phyloP scores from a whole-genome alignment of 2,888 invertebrate species.

The Orthosia cruda region DNA sequence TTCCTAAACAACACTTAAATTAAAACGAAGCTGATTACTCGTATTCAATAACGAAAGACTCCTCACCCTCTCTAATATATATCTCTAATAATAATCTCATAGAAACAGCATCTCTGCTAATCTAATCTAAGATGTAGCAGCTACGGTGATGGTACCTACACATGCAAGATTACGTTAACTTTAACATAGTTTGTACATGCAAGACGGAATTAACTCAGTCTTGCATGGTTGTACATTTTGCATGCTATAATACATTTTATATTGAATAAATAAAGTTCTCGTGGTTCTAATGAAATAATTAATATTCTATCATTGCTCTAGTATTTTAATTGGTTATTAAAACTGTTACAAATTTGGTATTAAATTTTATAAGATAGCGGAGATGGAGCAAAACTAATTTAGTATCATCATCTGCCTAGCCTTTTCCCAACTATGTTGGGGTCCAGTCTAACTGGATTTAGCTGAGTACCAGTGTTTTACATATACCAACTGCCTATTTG shows the following conservation, averaged over 20 bases:
- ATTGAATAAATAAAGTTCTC: neutral
- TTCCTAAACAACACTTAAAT: neutral
- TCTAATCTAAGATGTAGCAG: constrained; percentile 16
- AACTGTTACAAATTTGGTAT: neutral
- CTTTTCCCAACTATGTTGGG: no score
- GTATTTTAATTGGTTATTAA: neutral
- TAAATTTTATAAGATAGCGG: neutral
- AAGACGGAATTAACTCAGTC: constrained; percentile 6
- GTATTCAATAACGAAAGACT: neutral
- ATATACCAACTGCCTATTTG: no score
- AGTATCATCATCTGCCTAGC: no score
- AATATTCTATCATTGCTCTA: neutral
- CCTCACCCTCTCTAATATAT: neutral
- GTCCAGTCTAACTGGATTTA: no score
- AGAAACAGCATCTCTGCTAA: constrained; percentile 6
- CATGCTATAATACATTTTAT: neutral
- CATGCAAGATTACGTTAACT: constrained; percentile 22
- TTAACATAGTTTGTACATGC: constrained; percentile 13
- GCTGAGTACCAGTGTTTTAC: no score
- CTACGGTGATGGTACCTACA: neutral
- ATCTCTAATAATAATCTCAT: neutral
- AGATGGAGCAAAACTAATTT: neutral
- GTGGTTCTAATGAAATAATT: neutral
- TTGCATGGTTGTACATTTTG: constrained; percentile 5
- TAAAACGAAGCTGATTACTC: neutral